Conservation (phyloP, 2,113 vertebrate genomes). For the Oncorhynchus masou region DNA sequence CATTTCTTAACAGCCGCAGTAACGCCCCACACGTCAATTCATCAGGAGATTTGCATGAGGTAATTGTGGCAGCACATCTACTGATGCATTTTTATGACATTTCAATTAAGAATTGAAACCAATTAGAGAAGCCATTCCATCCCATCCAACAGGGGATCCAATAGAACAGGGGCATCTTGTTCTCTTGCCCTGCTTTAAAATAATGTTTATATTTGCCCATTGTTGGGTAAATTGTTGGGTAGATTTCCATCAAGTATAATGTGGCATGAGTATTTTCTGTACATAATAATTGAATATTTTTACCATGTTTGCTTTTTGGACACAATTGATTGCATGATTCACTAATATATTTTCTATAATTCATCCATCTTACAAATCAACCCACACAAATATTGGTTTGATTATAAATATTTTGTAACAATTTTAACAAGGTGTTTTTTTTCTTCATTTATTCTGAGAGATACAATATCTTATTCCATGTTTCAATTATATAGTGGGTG, state of each 20-base stretch:
- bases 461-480: no score
- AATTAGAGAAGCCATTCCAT: slow-evolving; percentile 72
- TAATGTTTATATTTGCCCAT: neutral
- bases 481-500: no score
- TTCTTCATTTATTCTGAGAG: no score
- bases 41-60: slow-evolving; percentile 76
- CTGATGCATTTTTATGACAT: slow-evolving; percentile 78
- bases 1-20: slow-evolving; percentile 70
- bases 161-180: slow-evolving; percentile 59
- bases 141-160: slow-evolving; percentile 18
- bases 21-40: slow-evolving; percentile 69
- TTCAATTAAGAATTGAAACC: slow-evolving; percentile 77
- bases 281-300: slow-evolving; percentile 21
- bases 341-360: slow-evolving; percentile 13
- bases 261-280: neutral
- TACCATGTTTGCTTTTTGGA: neutral
- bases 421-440: no score
- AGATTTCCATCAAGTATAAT: neutral
- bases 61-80: slow-evolving; percentile 71
- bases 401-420: no score
- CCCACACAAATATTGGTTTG: no score
- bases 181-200: slow-evolving; percentile 12
- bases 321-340: no score
- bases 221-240: neutral
- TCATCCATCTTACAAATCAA: slow-evolving; percentile 34